These are phyloP conservation scores for Guaruba guarouba DNA, from an alignment of 2,113 vertebrate species.

Conservation along the genomic window DNA sequence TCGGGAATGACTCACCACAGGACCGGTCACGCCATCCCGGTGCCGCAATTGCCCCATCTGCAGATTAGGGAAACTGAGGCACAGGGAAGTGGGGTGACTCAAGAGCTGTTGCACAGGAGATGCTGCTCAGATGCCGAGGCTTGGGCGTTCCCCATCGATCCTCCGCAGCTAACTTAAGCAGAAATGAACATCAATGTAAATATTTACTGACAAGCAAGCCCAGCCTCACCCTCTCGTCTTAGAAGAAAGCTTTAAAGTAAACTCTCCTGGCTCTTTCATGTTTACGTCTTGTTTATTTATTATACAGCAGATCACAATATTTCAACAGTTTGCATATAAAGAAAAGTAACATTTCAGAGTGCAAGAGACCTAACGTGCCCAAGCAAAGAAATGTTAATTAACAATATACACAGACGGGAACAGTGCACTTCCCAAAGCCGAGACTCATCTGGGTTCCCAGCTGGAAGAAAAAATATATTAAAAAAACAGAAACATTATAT, in stretches of 20 bases:
- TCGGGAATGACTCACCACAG: conserved; percentile 9
- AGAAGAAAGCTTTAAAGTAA: conserved; percentile 54
- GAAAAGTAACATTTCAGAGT: conserved; percentile 69
- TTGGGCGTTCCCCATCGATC: conserved; percentile 67
- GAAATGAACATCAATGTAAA: conserved; percentile 69
- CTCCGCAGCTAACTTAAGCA: conserved; percentile 58
- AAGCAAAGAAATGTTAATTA: conserved; percentile 72
- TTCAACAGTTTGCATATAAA: conserved; percentile 70
- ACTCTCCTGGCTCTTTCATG: conserved; percentile 57
- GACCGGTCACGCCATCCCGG: conserved; percentile 53
- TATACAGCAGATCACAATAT: conserved; percentile 70
- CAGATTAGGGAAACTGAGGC: conserved; percentile 71
- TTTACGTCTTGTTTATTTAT: conserved; percentile 68
- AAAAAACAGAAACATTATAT: conserved; percentile 68
- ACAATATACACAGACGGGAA: conserved; percentile 72
- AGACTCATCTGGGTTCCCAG: conserved; percentile 56
- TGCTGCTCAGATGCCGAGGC: conserved; percentile 42
- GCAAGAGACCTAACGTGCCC: conserved; percentile 64
- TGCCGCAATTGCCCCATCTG: conserved; percentile 54
- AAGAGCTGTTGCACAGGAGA: conserved; percentile 62
- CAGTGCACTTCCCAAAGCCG: conserved; percentile 64
- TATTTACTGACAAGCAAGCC: conserved; percentile 67
- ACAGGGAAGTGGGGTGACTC: conserved; percentile 63
- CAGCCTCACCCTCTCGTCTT: conserved; percentile 60
- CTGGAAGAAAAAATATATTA: conserved; percentile 66